Base-by-base conservation (phyloP, 30 jellyfish, hydroid and myxozoan species). In the Rhopilema esculentum region DNA sequence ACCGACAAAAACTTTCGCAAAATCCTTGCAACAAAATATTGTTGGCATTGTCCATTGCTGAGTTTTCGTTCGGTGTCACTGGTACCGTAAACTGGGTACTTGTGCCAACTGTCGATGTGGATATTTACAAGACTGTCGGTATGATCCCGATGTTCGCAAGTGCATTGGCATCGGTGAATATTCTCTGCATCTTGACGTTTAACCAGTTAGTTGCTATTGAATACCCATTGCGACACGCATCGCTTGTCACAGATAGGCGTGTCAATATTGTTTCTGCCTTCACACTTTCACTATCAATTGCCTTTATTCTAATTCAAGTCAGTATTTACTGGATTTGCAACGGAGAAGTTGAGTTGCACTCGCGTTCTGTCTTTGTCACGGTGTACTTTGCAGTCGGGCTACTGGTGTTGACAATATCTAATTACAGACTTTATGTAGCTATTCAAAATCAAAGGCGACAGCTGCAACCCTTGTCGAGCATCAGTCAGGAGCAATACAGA, bases 81-180 rank as follows among this genome's bases (percentile, higher is more conserved):
- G 92, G 92, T 28, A 63, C 80, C 33, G 31, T 84, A 1, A 72
- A 71, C 51, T 84, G 92, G 92, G 50, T 64, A 8, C 29, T 84
- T 50, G 25, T 84, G 27, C 82, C 87, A 0, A 4, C 48, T 19
- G 82, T 53, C 51, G 74, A 49, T 25, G 33, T 21, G 40, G 70
- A 30, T 16, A 31, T 53, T 28, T 84, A 84, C 80, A 50, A 52
- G 49, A 9, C 64, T n/a, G 64, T 84, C 53, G 91, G 91, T 9
- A 84, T 84, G 53, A 84, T 84, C 20, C 86, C 92, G 1, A 84
- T 84, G 92, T 84, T 84, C 74, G 61, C 92, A 17, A 69, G 85
- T 51, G 49, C 74, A 16, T 53, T 84, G 19, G 92, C 87, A 1
- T 64, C 92, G 26, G 24, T 48, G 4, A 66, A 53, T 12, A 84